Conservation (phyloP, 1,140 invertebrate species). For the Mamestra configurata region DNA sequence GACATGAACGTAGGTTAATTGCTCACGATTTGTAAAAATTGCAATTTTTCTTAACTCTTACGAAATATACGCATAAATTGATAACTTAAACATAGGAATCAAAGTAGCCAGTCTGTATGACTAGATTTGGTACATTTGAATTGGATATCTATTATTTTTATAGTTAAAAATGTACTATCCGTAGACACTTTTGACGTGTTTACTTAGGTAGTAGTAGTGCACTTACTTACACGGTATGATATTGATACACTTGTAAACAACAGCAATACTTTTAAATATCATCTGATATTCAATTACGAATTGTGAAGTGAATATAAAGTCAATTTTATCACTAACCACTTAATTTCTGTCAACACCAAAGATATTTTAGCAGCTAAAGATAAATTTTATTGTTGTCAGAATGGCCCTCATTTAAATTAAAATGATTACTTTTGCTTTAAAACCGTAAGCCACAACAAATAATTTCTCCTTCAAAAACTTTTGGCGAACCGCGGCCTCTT, state of each 20-base stretch:
- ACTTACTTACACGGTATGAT: neutral
- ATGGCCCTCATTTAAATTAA: conserved; percentile 26
- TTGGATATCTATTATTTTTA: no score
- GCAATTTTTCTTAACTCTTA: no score
- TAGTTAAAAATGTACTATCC: no score
- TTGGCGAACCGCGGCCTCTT: neutral
- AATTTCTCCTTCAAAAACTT: conserved; percentile 24
- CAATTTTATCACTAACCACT: neutral
- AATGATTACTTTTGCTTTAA: conserved; percentile 31
- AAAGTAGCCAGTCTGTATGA: no score
- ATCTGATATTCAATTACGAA: neutral
- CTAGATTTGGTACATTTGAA: no score
- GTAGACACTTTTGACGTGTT: no score
- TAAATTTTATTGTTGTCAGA: conserved; percentile 33
- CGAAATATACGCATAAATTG: no score
- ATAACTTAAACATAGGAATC: no score
- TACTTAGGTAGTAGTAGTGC: no score
- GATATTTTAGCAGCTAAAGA: conserved; percentile 37
- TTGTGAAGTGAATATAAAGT: neutral
- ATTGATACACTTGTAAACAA: neutral
- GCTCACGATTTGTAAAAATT: no score
- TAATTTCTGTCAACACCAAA: conserved; percentile 13
- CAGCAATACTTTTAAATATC: neutral
- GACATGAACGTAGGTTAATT: no score
- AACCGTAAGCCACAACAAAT: conserved; percentile 26